Evolutionary conservation across 2,888 invertebrate genomes (phyloP), one percentile per base, ranked within the genome.

Genomic region (Drosophila atripex): DNA sequence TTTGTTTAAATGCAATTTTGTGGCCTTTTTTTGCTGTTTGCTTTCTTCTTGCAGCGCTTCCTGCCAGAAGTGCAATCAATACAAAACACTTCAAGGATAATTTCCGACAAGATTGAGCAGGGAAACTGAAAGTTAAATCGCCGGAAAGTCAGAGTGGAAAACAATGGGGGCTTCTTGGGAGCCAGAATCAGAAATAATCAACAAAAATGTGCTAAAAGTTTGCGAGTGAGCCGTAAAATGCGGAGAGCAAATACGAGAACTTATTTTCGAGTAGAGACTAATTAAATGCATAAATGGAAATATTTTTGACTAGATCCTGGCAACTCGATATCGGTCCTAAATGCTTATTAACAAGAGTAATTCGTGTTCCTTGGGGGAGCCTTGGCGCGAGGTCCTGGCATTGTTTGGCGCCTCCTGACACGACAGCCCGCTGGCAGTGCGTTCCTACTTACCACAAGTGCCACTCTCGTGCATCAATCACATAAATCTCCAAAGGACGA

Each of bases 321-420:
- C 59, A 41, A 47, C 46, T 61, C 46, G 46, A 60, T 60, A 59
- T 47, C 23, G 59, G 16, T 23, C 1, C 32, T 32, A 41, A 49
- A 25, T 11, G 60, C 30, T 60, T 38, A 59, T 61, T 61, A 59
- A 18, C 59, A 59, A 23, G 60, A 16, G 39, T 58, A 63, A 60
- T 58, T n/a, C 5, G n/a, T 35, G n/a, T 35, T 14, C 14, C n/a
- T 4, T 3, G 41, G 14, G 14, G 39, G 6, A 53, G 63, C 53
- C 64, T 61, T 77, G 66, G 60, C 68, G 73, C 8, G 14, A 7
- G 6, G 35, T 35, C 14, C 9, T 41, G 39, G 39, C 18, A 41
- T 41, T 75, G 79, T 79, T 80, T 83, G 83, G 83, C 80, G 84
- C 75, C 66, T 25, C 43, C 51, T 63, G 64, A 61, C 83, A 79